These are phyloP conservation scores for Polypedilum vanderplanki DNA, from an alignment of 1,140 invertebrate genomes.

Conservation along the genomic window DNA sequence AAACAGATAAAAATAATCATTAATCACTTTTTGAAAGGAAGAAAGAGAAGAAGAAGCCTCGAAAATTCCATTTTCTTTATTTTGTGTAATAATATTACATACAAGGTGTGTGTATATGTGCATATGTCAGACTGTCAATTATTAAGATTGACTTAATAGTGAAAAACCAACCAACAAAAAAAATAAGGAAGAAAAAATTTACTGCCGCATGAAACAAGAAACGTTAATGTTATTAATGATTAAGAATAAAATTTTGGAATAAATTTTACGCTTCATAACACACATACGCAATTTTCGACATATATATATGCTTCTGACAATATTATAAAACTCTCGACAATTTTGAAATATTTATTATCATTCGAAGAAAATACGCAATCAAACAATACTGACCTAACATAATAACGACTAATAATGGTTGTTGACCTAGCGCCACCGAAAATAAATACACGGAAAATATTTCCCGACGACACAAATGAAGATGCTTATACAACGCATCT, in stretches of 20 bases:
- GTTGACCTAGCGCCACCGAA: not conserved
- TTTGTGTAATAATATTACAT: no score
- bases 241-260: not conserved
- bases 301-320: not conserved
- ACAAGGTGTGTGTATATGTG: no score
- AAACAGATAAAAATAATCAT: no score
- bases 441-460: constrained; percentile 1
- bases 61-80: no score
- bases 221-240: not conserved
- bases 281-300: not conserved
- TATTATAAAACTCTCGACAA: not conserved
- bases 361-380: not conserved
- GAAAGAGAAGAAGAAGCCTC: no score
- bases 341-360: not conserved
- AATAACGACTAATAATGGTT: not conserved
- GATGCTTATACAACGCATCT: not conserved
- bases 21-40: no score
- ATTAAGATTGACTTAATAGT: no score
- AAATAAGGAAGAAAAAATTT: no score
- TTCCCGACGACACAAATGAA: not conserved
- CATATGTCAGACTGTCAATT: no score
- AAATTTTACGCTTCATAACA: not conserved
- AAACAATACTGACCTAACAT: not conserved
- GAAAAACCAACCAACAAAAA: no score
- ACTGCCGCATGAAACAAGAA: no score